Conservation (phyloP, 2,113 vertebrate genomes). For the Passer montanus region DNA sequence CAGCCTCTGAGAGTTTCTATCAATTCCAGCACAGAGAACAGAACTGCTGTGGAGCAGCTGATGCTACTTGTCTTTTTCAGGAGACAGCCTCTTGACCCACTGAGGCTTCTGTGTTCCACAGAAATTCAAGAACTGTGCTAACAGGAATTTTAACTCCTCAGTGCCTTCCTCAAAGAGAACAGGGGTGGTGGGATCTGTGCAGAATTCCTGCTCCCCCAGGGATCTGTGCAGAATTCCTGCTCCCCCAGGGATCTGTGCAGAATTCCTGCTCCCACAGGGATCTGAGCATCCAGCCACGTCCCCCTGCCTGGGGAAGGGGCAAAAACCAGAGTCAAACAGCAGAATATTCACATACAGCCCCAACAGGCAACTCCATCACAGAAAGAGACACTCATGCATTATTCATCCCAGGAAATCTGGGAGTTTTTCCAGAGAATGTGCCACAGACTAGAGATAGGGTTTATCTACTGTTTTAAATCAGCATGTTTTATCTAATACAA, state of each 20-base stretch:
- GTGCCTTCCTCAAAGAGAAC: background rate
- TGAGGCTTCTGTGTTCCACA: background rate
- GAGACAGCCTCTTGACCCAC: background rate
- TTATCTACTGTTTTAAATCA: conserved; percentile 74
- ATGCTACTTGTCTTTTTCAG: background rate
- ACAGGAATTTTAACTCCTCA: background rate
- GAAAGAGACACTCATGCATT: conserved; percentile 61
- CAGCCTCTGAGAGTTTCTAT: background rate
- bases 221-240: background rate
- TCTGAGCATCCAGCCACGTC: background rate
- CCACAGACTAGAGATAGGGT: conserved; percentile 21
- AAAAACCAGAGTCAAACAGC: conserved; percentile 53
- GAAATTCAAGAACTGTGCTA: background rate
- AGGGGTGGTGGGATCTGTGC: no score
- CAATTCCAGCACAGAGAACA: background rate
- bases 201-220: background rate
- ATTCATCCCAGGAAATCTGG: conserved; percentile 71
- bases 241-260: no score
- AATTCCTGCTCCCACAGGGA: no score
- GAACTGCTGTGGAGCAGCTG: background rate
- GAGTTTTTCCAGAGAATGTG: conserved; percentile 71
- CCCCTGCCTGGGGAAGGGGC: conserved; percentile 21
- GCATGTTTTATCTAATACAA: conserved; percentile 65
- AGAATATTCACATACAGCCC: conserved; percentile 45
- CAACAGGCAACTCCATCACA: conserved; percentile 54